Evolutionary conservation across 2,797 vertebrate species (phyloP).

Genomic region (Girardinus metallicus): DNA sequence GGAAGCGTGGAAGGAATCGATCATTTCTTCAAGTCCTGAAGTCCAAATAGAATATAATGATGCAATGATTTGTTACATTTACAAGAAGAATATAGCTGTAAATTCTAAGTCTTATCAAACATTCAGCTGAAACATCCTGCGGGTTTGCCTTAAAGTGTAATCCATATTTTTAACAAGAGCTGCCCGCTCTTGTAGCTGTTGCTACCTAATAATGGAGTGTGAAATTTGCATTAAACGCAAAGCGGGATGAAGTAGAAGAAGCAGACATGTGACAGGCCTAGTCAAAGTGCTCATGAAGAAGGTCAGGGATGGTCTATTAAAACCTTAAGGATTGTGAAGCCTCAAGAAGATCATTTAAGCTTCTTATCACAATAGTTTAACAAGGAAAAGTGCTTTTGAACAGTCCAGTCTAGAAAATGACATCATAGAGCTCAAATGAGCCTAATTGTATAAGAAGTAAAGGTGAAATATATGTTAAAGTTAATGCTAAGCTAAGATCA

Average conservation of each 20-base stretch:
- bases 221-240: background rate
- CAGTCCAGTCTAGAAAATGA: background rate
- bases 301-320: background rate
- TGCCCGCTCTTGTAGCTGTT: background rate
- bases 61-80: background rate
- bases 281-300: background rate
- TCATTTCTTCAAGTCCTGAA: background rate
- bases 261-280: background rate
- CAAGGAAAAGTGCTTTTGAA: background rate
- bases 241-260: background rate
- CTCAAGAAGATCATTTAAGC: background rate
- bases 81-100: background rate
- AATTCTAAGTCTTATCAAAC: background rate
- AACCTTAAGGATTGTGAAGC: background rate
- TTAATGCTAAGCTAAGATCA: background rate
- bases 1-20: background rate
- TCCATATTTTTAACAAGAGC: background rate
- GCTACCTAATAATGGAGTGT: background rate
- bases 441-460: background rate
- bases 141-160: background rate
- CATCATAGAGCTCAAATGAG: background rate
- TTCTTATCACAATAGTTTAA: background rate
- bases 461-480: background rate
- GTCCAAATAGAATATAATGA: background rate
- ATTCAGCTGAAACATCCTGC: background rate